Evolutionary conservation across 2,797 vertebrate genomes (phyloP).

Genomic region (Oreortyx pictus): DNA sequence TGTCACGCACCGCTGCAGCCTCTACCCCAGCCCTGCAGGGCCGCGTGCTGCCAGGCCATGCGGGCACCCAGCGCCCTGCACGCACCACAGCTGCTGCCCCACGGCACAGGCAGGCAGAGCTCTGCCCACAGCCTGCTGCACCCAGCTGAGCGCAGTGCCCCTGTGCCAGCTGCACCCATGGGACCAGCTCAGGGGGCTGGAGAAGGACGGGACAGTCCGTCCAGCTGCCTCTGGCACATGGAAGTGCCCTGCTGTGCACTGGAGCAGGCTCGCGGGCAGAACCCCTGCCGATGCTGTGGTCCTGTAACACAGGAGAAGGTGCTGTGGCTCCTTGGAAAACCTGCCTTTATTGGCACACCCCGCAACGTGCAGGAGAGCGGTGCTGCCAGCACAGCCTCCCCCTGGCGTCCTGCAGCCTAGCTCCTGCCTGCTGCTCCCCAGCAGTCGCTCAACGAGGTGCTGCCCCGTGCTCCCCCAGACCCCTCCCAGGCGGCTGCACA

Average conservation of each 20-base stretch:
- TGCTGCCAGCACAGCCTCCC: neutral
- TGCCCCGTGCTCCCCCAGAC: fast-evolving
- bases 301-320: conserved; percentile 46
- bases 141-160: neutral
- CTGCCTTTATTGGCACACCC: conserved; percentile 26
- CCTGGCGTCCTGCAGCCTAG: neutral
- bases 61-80: fast-evolving
- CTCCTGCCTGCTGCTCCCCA: neutral
- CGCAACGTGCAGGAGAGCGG: neutral
- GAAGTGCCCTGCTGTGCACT: neutral
- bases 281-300: neutral
- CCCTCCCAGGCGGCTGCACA: neutral
- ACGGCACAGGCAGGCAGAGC: fast-evolving
- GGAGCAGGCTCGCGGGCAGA: neutral
- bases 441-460: neutral
- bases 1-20: neutral
- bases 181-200: neutral
- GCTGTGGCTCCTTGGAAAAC: conserved; percentile 27
- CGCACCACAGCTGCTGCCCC: fast-evolving
- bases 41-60: fast-evolving
- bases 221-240: neutral
- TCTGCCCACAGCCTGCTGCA: neutral
- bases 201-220: neutral
- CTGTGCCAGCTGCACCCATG: neutral
- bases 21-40: fast-evolving